A percentile compares a stretch with the other conserved stretches of the same genome.
Conservation (phyloP, 2,888 invertebrate genomes). For the Drosophila kuntzei region DNA sequence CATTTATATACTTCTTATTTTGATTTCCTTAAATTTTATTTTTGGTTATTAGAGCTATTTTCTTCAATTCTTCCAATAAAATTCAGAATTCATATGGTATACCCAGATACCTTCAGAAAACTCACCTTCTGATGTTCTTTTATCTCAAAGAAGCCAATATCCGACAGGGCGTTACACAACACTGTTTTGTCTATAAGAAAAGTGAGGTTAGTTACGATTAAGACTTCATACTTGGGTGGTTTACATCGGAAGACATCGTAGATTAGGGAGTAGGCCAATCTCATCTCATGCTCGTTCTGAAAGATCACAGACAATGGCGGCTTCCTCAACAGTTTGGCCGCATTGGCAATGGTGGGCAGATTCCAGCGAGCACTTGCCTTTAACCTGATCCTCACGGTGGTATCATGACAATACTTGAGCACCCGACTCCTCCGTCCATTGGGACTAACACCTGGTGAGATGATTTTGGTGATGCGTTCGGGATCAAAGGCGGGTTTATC, state of each 20-base stretch:
- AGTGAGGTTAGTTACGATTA: not conserved
- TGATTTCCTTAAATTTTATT: no score
- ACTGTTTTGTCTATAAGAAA: constrained; percentile 86
- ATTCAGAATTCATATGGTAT: no score
- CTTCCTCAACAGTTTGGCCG: constrained; percentile 80
- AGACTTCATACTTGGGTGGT: accelerated
- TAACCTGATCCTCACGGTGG: constrained; percentile 72
- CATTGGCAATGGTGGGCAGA: constrained; percentile 80
- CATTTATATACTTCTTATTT: no score
- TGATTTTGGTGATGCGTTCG: constrained; percentile 63
- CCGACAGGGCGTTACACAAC: constrained; percentile 85
- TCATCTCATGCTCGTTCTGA: constrained; percentile 87
- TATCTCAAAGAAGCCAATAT: constrained; percentile 85
- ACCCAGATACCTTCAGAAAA: not conserved
- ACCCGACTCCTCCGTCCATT: constrained; percentile 61
- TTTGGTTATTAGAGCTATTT: not conserved
- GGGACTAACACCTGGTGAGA: constrained; percentile 76
- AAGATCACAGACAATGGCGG: constrained; percentile 79
- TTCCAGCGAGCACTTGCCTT: constrained; percentile 77
- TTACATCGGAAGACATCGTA: constrained; percentile 87
- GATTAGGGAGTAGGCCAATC: constrained; percentile 86
- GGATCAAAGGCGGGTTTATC: constrained; percentile 82
- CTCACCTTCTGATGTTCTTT: constrained; percentile 79
- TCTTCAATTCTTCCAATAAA: no score
- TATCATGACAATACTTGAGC: constrained; percentile 67